Evolutionary conservation across 2,113 vertebrate genomes (phyloP), one percentile per base, ranked within the genome.

Genomic region (Calidris pygmaea): DNA sequence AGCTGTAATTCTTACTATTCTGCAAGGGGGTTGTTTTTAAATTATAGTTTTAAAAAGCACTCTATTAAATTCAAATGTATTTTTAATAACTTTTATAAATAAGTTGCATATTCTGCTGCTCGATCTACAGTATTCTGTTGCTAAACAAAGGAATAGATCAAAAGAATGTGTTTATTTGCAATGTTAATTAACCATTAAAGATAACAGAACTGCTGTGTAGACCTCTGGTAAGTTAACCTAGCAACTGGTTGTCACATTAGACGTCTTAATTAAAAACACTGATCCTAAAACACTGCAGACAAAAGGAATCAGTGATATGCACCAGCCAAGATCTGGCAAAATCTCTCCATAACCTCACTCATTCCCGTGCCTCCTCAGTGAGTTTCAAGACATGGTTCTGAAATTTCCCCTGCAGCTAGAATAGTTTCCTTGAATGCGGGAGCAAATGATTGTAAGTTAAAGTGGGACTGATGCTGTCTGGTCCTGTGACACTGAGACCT

Each of bases 21-120:
- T 97, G 55, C 16, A 16, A 81, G 74, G 75, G 29, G 85, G 37
- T 96, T 95, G 29, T 65, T 94, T 84, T 52, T 56, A 73, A 84
- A 83, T 67, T 52, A 75, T 2, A 81, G 53, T 78, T 95, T 72
- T 62, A 48, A 52, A 68, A 85, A 83, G 14, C 9, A 60, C 7
- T 60, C 30, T 72, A 32, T 56, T 94, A 84, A 84, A 89, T 45
- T 53, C 6, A 89, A 80, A 70, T 34, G 9, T 53, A 24, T 84
- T 73, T 82, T 73, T 76, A 65, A 6, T 65, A 91, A 63, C 20
- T 37, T 82, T 62, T 53, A 65, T 74, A 68, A 78, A 88, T 71
- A 7, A 52, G 14, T 34, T 89, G 50, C 0, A 1, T 66, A 30
- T 62, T 89, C 41, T 70, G 26, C 19, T 50, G 17, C 71, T 45